A percentile compares a stretch with the other conserved stretches of the same genome.
Evolutionary conservation across 2,888 invertebrate genomes (phyloP).

Genomic region (Drosophila algonquin): DNA sequence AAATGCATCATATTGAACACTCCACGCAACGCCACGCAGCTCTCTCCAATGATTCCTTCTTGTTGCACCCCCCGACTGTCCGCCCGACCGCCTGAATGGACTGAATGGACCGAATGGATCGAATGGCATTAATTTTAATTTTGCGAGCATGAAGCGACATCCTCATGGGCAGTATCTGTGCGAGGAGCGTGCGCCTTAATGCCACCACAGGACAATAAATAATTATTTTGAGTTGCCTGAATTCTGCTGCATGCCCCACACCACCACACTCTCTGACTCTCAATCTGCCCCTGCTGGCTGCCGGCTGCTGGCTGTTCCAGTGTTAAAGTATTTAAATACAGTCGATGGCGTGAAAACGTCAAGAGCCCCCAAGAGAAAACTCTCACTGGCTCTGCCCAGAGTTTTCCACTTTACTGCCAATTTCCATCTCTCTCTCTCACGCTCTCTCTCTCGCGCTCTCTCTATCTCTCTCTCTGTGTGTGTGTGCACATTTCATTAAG

Average conservation of each 20-base stretch:
- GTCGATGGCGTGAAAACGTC: conserved; percentile 42
- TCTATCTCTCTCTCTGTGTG: not conserved
- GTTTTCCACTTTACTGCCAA: not conserved
- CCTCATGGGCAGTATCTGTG: conserved; percentile 1
- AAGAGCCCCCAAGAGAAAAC: conserved; percentile 4
- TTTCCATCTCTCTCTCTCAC: not conserved
- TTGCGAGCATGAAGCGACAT: conserved; percentile 25
- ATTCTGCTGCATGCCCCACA: not conserved
- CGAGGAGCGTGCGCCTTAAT: conserved; percentile 24
- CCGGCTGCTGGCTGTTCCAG: not conserved
- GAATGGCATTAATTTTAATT: conserved; percentile 55
- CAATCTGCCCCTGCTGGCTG: not conserved
- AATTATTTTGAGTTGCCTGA: conserved; percentile 49
- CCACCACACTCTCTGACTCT: not conserved
- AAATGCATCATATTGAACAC: conserved; percentile 36
- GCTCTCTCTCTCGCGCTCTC: not conserved
- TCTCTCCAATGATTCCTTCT: conserved; percentile 21
- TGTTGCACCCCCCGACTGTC: too few species aligned
- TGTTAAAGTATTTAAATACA: conserved; percentile 55
- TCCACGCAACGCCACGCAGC: conserved; percentile 8
- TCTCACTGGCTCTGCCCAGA: not conserved
- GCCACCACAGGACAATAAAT: conserved; percentile 51
- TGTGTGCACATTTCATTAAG: conserved; percentile 21
- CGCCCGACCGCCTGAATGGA: too few species aligned
- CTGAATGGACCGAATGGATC: too few species aligned